These are phyloP conservation scores for Chrysina gloriosa DNA, from an alignment of 2,888 invertebrate genomes.

Conservation along the genomic window DNA sequence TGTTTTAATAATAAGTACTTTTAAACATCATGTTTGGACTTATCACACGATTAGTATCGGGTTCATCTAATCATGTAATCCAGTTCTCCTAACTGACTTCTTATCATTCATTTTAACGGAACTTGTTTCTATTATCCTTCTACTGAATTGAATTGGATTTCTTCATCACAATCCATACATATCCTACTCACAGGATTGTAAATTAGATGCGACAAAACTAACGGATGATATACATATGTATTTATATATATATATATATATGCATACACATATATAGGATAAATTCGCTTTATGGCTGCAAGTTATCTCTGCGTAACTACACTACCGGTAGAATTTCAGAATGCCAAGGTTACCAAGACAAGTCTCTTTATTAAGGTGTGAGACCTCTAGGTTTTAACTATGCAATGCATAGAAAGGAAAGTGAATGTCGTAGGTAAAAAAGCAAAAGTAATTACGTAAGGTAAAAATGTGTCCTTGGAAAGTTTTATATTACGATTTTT, in stretches of 20 bases:
- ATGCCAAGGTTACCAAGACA: conserved; percentile 37
- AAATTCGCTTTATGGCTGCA: conserved; percentile 12
- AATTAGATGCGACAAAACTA: too few relatives aligned
- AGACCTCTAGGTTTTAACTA: conserved; percentile 31
- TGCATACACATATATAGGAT: not conserved
- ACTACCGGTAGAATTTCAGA: conserved; percentile 33
- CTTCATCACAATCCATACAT: too few relatives aligned
- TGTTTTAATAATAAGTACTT: not conserved
- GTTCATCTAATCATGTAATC: not conserved
- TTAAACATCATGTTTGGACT: not conserved
- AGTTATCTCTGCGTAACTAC: conserved; percentile 27
- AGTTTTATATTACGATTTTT: conserved; percentile 1
- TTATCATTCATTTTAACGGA: conserved; percentile 23
- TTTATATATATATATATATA: too few relatives aligned
- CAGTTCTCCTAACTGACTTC: not conserved
- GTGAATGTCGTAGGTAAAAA: conserved; percentile 36
- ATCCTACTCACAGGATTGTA: too few relatives aligned
- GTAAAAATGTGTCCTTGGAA: conserved; percentile 25
- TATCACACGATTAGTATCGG: conserved; percentile 8
- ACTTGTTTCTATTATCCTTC: conserved; percentile 14
- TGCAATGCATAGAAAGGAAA: conserved; percentile 37
- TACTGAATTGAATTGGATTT: not conserved
- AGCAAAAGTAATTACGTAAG: conserved; percentile 7
- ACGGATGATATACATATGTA: too few relatives aligned
- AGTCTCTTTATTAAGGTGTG: conserved; percentile 37